Base-by-base conservation (phyloP, 2,888 invertebrate genomes). In the Anorthoa munda region DNA sequence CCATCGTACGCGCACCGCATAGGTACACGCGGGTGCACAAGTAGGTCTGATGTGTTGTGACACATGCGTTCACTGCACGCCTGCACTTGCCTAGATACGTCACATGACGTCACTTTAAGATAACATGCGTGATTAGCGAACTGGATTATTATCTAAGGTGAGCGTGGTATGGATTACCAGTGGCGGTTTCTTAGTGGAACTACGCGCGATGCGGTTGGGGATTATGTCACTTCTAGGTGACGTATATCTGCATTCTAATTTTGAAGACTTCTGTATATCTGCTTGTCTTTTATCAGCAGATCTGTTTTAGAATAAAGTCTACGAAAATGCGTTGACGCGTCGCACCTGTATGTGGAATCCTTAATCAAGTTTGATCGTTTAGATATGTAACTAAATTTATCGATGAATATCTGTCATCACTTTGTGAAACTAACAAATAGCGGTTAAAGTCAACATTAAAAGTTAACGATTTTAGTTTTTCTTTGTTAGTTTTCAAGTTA, bases 51-150 rank as follows among this genome's bases (percentile, higher is more conserved):
- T 73, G 18, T 46, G 65, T 86, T 86, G 64, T 79, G 87, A 83
- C 87, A 77, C 73, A 48, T 83, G 78, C 82, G 67, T 68, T 56
- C 85, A 48, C 45, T 72, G 66, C 81, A 86, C 61, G 72, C 76
- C 56, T 81, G 82, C 76, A 77, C 72, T 83, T 81, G 64, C 82
- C 84, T 86, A 85, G 84, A 86, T 77, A 82, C 46, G 61, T 82
- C 76, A 64, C 46, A 45, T 76, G 82, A 81, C 84, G 86, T 84
- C 86, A 76, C 31, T 53, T 48, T 79, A 64, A 63, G 71, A 66
- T 64, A 82, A 82, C 80, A 78, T 58, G 56, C 63, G 66, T 60
- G 81, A 59, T 69, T 81, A 81, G 69, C 59, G 81, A 83, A 68
- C n/a, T 64, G 74, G 65, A 78, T 77, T 75, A 81, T 65, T 61